Percentiles rank a stretch among this genome's conserved stretches.
phyloP scores from a whole-genome alignment of 2,888 invertebrate species.

The Schizotus pectinicornis region DNA sequence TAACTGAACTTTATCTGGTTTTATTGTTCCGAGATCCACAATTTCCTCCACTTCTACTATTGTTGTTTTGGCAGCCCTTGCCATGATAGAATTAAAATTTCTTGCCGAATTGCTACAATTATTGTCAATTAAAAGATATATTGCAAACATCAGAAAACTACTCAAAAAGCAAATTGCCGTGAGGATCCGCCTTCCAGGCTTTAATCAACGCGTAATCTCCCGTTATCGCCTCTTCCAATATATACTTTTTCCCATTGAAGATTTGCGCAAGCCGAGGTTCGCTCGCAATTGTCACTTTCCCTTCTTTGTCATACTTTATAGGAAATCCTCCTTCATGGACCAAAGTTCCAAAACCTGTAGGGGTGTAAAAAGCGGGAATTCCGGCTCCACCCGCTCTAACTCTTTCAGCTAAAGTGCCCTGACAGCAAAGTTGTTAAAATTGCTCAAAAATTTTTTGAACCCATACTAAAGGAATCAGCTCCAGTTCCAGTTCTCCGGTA shows the following conservation, averaged over 20 bases:
- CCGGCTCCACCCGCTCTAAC: slow-evolving; percentile 96
- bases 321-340: slow-evolving; percentile 96
- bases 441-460: too few relatives aligned
- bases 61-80: slow-evolving; percentile 85
- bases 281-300: slow-evolving; percentile 80
- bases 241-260: slow-evolving; percentile 87
- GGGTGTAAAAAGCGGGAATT: slow-evolving; percentile 97
- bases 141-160: slow-evolving; percentile 42
- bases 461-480: slow-evolving; percentile 82
- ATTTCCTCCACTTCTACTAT: slow-evolving; percentile 98
- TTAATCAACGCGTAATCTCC: slow-evolving; percentile 97
- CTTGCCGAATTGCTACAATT: slow-evolving; percentile 84
- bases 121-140: not conserved
- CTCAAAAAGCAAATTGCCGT: slow-evolving; percentile 89
- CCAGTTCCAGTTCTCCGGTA: slow-evolving; percentile 90
- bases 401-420: slow-evolving; percentile 95
- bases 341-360: slow-evolving; percentile 94
- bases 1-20: slow-evolving; percentile 85
- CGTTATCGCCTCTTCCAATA: slow-evolving; percentile 95
- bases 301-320: slow-evolving; percentile 84
- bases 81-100: slow-evolving; percentile 97
- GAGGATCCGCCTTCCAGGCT: slow-evolving; percentile 94
- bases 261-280: slow-evolving; percentile 71
- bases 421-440: slow-evolving; percentile 22
- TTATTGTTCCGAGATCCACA: slow-evolving; percentile 79